Conservation (phyloP, 2,113 vertebrate species). For the Colistium nudipinnis region DNA sequence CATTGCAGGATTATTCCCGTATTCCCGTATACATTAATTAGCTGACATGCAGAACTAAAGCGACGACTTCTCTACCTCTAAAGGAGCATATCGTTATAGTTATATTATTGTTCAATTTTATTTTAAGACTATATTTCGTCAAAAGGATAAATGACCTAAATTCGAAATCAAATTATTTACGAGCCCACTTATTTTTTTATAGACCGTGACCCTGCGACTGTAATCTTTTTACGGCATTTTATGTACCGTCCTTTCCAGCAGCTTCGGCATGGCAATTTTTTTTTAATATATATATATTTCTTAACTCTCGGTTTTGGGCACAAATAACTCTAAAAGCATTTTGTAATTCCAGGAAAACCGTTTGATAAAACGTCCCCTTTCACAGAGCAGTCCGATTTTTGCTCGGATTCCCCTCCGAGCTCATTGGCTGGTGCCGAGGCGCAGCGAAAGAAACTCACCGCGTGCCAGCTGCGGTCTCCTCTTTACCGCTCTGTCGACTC, state of each 20-base stretch:
- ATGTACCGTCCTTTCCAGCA: slow-evolving; percentile 3
- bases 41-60: neutral
- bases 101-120: neutral
- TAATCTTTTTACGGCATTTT: slow-evolving; percentile 1
- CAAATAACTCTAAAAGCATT: slow-evolving; percentile 35
- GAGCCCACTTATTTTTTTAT: neutral
- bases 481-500: slow-evolving; percentile 73
- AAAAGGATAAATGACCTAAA: neutral
- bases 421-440: slow-evolving; percentile 22
- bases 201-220: neutral
- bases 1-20: no score
- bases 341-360: slow-evolving; percentile 45
- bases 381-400: slow-evolving; percentile 37
- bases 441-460: slow-evolving; percentile 71
- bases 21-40: neutral
- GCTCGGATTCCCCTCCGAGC: slow-evolving; percentile 35
- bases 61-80: no score
- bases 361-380: slow-evolving; percentile 58
- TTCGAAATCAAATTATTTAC: neutral
- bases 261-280: neutral
- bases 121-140: neutral
- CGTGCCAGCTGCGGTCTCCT: slow-evolving; percentile 68
- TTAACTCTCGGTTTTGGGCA: slow-evolving; percentile 35
- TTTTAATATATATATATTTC: no score
- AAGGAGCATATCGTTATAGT: neutral